Conservation (phyloP, 1,140 invertebrate genomes). For the Drosophila trapezifrons region DNA sequence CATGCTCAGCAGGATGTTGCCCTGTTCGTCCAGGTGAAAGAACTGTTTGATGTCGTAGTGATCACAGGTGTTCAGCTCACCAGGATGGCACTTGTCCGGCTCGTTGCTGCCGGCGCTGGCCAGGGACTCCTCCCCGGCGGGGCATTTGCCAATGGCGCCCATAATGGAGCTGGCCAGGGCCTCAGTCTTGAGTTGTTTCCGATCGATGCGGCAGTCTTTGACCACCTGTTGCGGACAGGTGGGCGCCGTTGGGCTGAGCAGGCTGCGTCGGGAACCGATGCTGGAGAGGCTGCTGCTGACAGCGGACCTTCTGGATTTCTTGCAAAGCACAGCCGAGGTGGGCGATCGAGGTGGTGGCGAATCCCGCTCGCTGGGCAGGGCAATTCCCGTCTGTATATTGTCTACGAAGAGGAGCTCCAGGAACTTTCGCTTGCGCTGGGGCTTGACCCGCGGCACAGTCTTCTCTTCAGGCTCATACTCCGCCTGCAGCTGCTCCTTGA, state of each 20-base stretch:
- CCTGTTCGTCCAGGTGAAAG: constrained; percentile 81
- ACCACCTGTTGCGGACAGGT: constrained; percentile 72
- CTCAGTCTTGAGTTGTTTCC: constrained; percentile 81
- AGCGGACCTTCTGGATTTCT: constrained; percentile 48
- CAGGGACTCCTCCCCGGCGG: constrained; percentile 44
- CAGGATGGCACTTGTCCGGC: constrained; percentile 65
- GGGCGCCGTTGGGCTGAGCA: background rate
- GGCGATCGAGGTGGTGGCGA: constrained; percentile 1
- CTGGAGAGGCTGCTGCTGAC: constrained; percentile 45
- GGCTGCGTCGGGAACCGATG: constrained; percentile 9
- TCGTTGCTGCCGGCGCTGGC: constrained; percentile 2
- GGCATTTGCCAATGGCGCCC: constrained; percentile 79
- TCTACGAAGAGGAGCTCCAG: constrained; percentile 67
- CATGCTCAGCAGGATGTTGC: constrained; percentile 82
- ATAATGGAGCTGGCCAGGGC: constrained; percentile 78
- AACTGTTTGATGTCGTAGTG: constrained; percentile 83
- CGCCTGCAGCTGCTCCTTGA: background rate
- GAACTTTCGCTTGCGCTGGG: constrained; percentile 58
- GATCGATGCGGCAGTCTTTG: constrained; percentile 80
- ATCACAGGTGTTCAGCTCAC: constrained; percentile 72
- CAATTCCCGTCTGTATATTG: constrained; percentile 68
- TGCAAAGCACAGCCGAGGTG: constrained; percentile 34
- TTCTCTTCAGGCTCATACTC: background rate
- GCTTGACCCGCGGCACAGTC: background rate
- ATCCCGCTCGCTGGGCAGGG: constrained; percentile 28